phyloP scores from a whole-genome alignment of 64 coral and sea anemone species.

The Pocillopora verrucosa region DNA sequence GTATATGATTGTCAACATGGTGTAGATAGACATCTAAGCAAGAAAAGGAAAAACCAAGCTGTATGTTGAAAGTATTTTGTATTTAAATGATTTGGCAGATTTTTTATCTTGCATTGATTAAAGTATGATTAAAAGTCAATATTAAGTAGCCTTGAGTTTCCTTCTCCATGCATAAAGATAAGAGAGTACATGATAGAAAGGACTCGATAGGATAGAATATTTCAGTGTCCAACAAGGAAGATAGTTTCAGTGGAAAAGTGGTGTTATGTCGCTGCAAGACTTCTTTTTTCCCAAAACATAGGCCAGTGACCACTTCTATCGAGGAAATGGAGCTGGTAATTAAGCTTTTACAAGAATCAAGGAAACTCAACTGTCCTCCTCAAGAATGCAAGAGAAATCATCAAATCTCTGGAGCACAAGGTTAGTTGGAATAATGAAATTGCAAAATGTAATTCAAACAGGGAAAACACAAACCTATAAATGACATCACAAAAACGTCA shows the following conservation, averaged over 20 bases:
- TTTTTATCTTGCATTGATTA: too few species aligned
- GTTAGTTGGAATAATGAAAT: not conserved
- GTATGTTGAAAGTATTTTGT: not conserved
- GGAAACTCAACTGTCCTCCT: slow-evolving; percentile 36
- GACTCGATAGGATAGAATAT: too few species aligned
- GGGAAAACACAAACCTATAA: not conserved
- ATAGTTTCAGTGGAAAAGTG: too few species aligned
- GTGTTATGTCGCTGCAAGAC: too few species aligned
- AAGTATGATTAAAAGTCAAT: too few species aligned
- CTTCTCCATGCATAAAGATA: too few species aligned
- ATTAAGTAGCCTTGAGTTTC: not conserved
- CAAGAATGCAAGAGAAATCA: slow-evolving; percentile 24
- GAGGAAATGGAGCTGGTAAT: slow-evolving; percentile 30
- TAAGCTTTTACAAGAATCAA: slow-evolving; percentile 51
- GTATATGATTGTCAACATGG: slow-evolving; percentile 44
- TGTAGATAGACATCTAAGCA: not conserved
- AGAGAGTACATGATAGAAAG: too few species aligned
- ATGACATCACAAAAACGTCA: not conserved
- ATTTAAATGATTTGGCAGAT: too few species aligned
- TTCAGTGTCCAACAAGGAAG: too few species aligned
- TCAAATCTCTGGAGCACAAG: slow-evolving; percentile 40
- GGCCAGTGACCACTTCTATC: slow-evolving; percentile 38
- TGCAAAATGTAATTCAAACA: not conserved
- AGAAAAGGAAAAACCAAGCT: slow-evolving; percentile 27
- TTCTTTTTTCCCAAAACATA: not conserved